Base-by-base conservation (phyloP, 1,140 invertebrate genomes). In the Sinonovacula constricta region DNA sequence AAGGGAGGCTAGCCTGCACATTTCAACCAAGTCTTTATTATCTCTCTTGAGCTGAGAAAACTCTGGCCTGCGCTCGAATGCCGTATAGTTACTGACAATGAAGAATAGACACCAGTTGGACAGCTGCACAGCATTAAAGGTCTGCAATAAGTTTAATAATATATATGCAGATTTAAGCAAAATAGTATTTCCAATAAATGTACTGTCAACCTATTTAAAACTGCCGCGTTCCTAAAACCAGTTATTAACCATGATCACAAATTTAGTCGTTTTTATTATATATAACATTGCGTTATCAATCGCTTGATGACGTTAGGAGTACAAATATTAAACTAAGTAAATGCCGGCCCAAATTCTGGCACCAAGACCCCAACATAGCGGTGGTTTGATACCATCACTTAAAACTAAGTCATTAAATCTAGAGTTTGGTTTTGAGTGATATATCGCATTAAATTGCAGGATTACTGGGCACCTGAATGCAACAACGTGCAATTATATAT, bases 51-150 rank as follows among this genome's bases (percentile, higher is more conserved):
- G 59, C 24, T 71, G n/a, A 7, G 63, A n/a, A 49, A 87, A 90
- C 56, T 90, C 88, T 33, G 59, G 22, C 26, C 88, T 31, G 1
- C 82, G 76, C 53, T 85, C 79, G 60, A 90, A 89, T 1, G 87
- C 80, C 3, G 84, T 65, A 74, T 87, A 89, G 74, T 90, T 90
- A 5, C 85, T 81, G 0, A 86, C 81, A 31, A 90, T 89, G 65
- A 90, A 90, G 60, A 87, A 85, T 30, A 89, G 76, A 78, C 88
- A 90, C 86, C 86, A 90, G 3, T 76, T 75, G 14, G 78, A 63
- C 33, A 90, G 67, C 60, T 90, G 88, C 0, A 81, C 74, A 5
- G 88, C 87, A 70, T 90, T 89, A 75, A 87, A 81, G 18, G 74
- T 51, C 88, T 90, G 80, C 28, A 85, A 83, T 45, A 36, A 28